Base-by-base conservation (phyloP, 1,140 invertebrate species). In the Popillia japonica region DNA sequence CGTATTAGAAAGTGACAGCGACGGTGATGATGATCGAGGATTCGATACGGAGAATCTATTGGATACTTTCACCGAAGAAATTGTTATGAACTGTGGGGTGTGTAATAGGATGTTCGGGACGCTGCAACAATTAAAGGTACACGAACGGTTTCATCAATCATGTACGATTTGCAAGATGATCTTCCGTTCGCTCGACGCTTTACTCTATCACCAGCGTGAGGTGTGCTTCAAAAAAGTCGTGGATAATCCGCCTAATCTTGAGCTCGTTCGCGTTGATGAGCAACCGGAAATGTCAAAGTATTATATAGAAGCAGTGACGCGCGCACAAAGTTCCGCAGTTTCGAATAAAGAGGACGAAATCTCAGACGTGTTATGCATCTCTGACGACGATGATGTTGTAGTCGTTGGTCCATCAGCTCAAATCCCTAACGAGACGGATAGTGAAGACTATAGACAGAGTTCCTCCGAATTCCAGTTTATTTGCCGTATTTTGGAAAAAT, bases 61-160 rank as follows among this genome's bases (percentile, higher is more conserved):
- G 40, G 14, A 74, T 7, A 74, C 72, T 41, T 14, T 74, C 0
- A 34, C 40, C 40, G 72, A 74, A 42, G 40, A 74, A 44, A 22
- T 20, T 14, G 41, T 44, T 17, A n/a, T 41, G 0, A 27, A 6
- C 9, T 74, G 72, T 20, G 41, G 41, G 6, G n/a, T 44, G n/a
- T 74, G 72, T 34, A 41, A 41, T n/a, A 74, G 42, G 22, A 74
- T 74, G 72, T 74, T 74, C 10, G 22, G n/a, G 9, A 74, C n/a
- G 8, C 17, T 6, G 11, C 34, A 20, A 6, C 34, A 74, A 4
- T 20, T 74, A 11, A 41, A 20, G 14, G 8, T 8, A 10, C 72
- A 74, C 17, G 41, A 74, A 74, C 72, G 72, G 6, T 9, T 41
- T 7, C 72, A 74, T 74, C 34, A 20, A 10, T 14, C 14, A 6